Base-by-base conservation (phyloP, 35 echinoderm and acorn worm species). In the Apostichopus parvimensis region DNA sequence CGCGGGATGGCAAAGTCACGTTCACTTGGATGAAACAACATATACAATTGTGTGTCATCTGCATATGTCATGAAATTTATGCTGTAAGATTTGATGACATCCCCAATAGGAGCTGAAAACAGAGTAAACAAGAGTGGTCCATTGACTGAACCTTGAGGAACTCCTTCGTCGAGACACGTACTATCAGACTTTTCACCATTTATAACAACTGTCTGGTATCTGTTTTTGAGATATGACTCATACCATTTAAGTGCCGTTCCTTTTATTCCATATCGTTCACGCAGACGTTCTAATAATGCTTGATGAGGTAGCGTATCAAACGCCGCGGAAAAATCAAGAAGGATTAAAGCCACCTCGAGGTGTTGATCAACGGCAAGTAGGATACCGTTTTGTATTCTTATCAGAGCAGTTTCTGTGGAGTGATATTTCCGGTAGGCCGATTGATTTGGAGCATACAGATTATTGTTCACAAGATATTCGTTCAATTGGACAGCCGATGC, bases 301-400 rank as follows among this genome's bases (percentile, higher is more conserved):
- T 55, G 91, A 64, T 28, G 26, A 28, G 23, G 11, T 34, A 94
- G 54, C 9, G 93, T 92, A 83, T 94, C 82, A 79, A 94, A 94
- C 54, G 93, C 93, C 26, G 93, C 93, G 13, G 89, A 92, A 22
- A 87, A 91, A 78, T 94, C 82, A 9, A 94, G 66, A n/a, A 94
- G 73, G 22, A 92, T 66, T 18, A 94, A 66, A 70, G 61, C 90
- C 8, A 82, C 90, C 52, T 92, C 83, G 10, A 87, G 80, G 72
- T 87, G 65, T 61, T 87, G 71, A 87, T 94, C 93, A 62, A 79
- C 79, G 7, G 89, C 93, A 18, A 21, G 79, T 54, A 92, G 83
- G 24, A 94, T n/a, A 77, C 88, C 88, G 86, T 94, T 94, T 14
- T 92, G 82, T 73, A 94, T 90, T 55, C 90, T 45, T 72, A 94